Evolutionary conservation across 37 sponge, comb jelly and placozoan genomes (phyloP).

Genomic region (Cliona cf. orientalis): DNA sequence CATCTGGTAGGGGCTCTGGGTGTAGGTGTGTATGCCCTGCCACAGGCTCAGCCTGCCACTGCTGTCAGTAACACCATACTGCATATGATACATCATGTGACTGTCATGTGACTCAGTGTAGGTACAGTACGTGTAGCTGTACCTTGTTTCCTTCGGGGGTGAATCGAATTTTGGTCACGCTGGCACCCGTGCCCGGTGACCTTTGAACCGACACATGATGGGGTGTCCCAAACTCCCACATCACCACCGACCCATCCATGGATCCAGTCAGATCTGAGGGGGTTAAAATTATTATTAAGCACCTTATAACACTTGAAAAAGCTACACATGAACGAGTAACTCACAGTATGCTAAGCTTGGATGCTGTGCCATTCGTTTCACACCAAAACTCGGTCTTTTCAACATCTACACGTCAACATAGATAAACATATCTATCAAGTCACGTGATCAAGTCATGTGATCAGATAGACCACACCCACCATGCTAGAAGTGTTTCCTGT

Average conservation of each 20-base stretch:
- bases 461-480: not conserved
- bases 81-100: too few species aligned
- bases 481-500: conserved; percentile 39
- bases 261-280: conserved; percentile 82
- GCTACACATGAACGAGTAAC: not conserved
- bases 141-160: conserved; percentile 94
- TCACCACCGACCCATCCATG: conserved; percentile 70
- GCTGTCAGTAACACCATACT: conserved; percentile 83
- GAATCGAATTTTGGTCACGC: conserved; percentile 77
- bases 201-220: conserved; percentile 51
- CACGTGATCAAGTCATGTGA: conserved; percentile 10
- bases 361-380: conserved; percentile 77
- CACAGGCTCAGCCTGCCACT: conserved; percentile 76
- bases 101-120: too few species aligned
- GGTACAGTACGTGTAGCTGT: too few species aligned
- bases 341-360: conserved; percentile 91
- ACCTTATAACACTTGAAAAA: not conserved
- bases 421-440: not conserved
- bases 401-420: conserved; percentile 49
- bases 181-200: conserved; percentile 39
- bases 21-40: conserved; percentile 75
- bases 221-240: conserved; percentile 87
- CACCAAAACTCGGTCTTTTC: conserved; percentile 51
- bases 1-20: conserved; percentile 35
- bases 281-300: not conserved